Base-by-base conservation (phyloP, 2,888 invertebrate genomes). In the Leptinotarsa tumamoca region DNA sequence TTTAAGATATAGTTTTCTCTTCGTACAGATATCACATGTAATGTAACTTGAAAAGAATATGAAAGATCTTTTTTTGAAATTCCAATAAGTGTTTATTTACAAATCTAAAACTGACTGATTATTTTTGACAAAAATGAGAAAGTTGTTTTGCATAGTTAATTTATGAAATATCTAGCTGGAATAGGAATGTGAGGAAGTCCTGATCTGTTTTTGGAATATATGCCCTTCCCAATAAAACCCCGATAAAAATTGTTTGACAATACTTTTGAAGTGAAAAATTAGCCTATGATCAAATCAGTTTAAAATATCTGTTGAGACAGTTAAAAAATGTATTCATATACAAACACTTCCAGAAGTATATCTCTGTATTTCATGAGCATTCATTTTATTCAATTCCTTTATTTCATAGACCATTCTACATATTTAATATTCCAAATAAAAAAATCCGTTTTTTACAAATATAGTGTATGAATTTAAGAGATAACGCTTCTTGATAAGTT, bases 311-410 rank as follows among this genome's bases (percentile, higher is more conserved):
- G 58, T 58, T 58, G 23, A 23, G 15, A 23, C 2, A 54, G 54
- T 54, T 58, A 5, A 23, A 15, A 58, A 3, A 58, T 58, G 21
- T 27, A 52, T 58, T 58, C 43, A 68, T 18, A 68, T 49, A 51
- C 17, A 68, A 68, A 23, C 23, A 21, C 50, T 33, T 68, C 52
- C 23, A 18, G 51, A n/a, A 23, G 68, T 17, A 68, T 68, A 52
- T 23, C 68, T 21, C 52, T 68, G 68, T 43, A n/a, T 21, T 61
- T 43, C 69, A 58, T 58, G 14, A 4, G 23, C 21, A 58, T 23
- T 23, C 4, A 23, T 58, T 58, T 58, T 58, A 58, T 58, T 23
- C 14, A 4, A 14, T 3, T 13, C 23, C 5, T 58, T 58, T 54
- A 18, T 18, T 54, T 54, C 54, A 17, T n/a, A 18, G 17, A 54